These are phyloP conservation scores for Diogma glabrata DNA, from an alignment of 2,888 invertebrate genomes.

Conservation along the genomic window DNA sequence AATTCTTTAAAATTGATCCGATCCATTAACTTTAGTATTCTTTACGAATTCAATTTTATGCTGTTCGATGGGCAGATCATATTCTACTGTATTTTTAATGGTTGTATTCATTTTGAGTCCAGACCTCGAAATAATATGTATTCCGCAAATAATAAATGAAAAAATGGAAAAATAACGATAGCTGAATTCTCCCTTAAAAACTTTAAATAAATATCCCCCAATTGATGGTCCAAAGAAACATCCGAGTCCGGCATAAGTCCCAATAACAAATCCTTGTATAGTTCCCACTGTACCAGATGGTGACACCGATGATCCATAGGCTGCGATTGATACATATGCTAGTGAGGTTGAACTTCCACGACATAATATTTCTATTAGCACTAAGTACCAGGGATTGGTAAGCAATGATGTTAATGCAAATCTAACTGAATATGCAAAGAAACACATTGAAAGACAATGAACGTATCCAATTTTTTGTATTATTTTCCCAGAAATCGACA, in stretches of 20 bases:
- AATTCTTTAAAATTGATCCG: too few relatives aligned
- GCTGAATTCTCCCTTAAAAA: slow-evolving; percentile 48
- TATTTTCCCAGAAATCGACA: slow-evolving; percentile 61
- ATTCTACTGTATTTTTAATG: too few relatives aligned
- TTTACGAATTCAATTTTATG: too few relatives aligned
- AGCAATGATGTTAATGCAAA: slow-evolving; percentile 64
- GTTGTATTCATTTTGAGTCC: too few relatives aligned
- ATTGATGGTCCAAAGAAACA: slow-evolving; percentile 64
- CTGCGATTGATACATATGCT: slow-evolving; percentile 71
- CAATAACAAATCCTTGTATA: slow-evolving; percentile 74
- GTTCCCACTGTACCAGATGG: slow-evolving; percentile 70
- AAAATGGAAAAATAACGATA: slow-evolving; percentile 30
- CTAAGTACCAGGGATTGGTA: slow-evolving; percentile 69
- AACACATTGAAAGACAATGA: slow-evolving; percentile 62
- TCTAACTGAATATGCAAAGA: slow-evolving; percentile 63
- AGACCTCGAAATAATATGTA: slow-evolving; percentile 32
- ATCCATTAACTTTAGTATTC: too few relatives aligned
- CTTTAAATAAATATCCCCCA: slow-evolving; percentile 57
- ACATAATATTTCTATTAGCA: slow-evolving; percentile 66
- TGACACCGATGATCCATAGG: slow-evolving; percentile 52
- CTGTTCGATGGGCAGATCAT: too few relatives aligned
- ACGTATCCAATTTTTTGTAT: slow-evolving; percentile 69
- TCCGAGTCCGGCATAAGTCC: slow-evolving; percentile 79
- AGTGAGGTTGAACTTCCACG: slow-evolving; percentile 83
- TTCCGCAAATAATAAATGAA: slow-evolving; percentile 28